Conservation (phyloP, 2,797 vertebrate genomes). For the Propithecus deckenii region DNA sequence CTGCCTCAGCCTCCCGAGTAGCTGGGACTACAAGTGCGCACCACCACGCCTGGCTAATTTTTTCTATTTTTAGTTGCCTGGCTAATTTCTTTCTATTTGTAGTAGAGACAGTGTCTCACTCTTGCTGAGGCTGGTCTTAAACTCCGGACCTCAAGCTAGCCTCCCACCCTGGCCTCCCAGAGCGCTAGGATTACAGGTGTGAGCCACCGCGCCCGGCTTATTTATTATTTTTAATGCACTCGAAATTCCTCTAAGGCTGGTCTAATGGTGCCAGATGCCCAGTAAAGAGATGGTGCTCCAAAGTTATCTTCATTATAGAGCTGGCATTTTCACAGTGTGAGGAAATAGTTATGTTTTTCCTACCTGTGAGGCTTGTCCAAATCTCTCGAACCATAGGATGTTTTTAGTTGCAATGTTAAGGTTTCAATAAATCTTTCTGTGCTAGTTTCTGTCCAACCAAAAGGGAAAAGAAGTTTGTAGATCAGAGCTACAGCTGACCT, state of each 20-base stretch:
- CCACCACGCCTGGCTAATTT: too few relatives aligned
- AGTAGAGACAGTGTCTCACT: too few relatives aligned
- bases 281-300: neutral
- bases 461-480: neutral
- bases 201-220: too few relatives aligned
- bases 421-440: neutral
- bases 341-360: neutral
- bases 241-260: neutral
- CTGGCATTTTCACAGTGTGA: neutral
- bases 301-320: neutral
- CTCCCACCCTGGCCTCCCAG: too few relatives aligned
- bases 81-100: too few relatives aligned
- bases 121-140: too few relatives aligned
- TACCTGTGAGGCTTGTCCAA: neutral
- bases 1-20: too few relatives aligned
- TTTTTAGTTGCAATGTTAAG: neutral
- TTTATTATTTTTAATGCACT: constrained; percentile 8
- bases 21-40: too few relatives aligned
- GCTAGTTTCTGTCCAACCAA: neutral
- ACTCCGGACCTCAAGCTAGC: too few relatives aligned
- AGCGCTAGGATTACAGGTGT: too few relatives aligned
- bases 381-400: neutral
- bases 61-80: too few relatives aligned
- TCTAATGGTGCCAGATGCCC: neutral
- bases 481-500: neutral